A percentile compares a stretch with the other conserved stretches of the same genome.
These are phyloP conservation scores for Rhinoraja longicauda DNA, from an alignment of 2,797 vertebrate species.

Conservation along the genomic window DNA sequence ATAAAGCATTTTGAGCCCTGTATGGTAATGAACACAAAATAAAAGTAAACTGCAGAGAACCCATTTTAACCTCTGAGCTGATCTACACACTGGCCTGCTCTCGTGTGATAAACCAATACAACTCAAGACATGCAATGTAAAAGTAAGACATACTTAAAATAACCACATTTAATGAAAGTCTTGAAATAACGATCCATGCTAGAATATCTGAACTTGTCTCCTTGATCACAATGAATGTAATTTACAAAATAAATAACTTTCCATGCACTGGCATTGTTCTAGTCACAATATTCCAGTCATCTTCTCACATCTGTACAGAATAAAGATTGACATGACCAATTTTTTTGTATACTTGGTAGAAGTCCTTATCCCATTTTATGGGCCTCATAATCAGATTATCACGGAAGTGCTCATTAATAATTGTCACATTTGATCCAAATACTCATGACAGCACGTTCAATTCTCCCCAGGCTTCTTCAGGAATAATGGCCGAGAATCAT, in stretches of 20 bases:
- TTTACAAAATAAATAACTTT: not conserved
- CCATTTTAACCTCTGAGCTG: conserved; percentile 58
- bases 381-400: not conserved
- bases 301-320: conserved; percentile 24
- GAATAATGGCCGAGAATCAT: not conserved
- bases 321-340: not conserved
- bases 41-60: conserved; percentile 58
- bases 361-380: conserved; percentile 16
- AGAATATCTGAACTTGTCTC: conserved; percentile 24
- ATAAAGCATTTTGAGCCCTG: conserved; percentile 36
- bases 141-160: conserved; percentile 24
- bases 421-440: conserved; percentile 18
- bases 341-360: not conserved
- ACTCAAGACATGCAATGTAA: conserved; percentile 48
- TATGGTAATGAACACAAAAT: not conserved
- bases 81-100: conserved; percentile 54
- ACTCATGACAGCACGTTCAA: not conserved
- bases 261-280: conserved; percentile 26
- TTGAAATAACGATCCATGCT: conserved; percentile 15
- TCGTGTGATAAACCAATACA: conserved; percentile 45
- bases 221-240: conserved; percentile 22
- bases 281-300: not conserved
- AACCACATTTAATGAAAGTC: conserved; percentile 33
- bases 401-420: not conserved
- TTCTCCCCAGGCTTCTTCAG: not conserved